Conservation (phyloP, 2,888 invertebrate genomes). For the Prosapia bicincta region DNA sequence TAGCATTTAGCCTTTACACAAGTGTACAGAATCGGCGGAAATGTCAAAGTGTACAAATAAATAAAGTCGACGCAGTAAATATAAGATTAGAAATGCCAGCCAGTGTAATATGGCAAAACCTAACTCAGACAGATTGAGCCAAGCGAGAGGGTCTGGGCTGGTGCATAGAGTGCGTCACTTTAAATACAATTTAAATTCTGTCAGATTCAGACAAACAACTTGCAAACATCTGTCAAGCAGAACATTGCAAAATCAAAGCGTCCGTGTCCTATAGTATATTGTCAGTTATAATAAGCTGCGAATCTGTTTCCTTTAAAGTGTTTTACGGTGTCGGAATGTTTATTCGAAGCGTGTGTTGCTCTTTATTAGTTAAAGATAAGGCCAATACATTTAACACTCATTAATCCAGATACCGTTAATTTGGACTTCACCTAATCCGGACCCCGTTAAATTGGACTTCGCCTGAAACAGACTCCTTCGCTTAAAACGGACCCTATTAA, state of each 20-base stretch:
- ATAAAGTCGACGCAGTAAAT: background rate
- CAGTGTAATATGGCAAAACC: background rate
- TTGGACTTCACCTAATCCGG: no score
- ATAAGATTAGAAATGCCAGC: background rate
- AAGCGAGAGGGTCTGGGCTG: background rate
- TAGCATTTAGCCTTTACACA: no score
- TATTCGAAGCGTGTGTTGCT: no score
- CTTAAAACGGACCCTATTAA: no score
- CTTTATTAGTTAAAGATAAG: no score
- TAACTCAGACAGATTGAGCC: background rate
- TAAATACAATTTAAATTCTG: background rate
- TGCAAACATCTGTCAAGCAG: background rate
- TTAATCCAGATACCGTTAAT: no score
- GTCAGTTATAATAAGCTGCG: background rate
- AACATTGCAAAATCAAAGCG: background rate
- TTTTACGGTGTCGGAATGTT: no score
- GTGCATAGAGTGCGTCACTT: background rate
- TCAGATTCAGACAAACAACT: background rate
- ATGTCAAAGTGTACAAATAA: background rate
- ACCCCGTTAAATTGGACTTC: no score
- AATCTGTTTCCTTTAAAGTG: no score
- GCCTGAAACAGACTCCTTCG: no score
- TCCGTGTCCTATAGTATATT: background rate
- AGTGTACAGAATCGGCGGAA: background rate
- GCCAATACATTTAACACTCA: no score